These are phyloP conservation scores for Drosophila melanica DNA, from an alignment of 1,140 invertebrate species.

Conservation along the genomic window DNA sequence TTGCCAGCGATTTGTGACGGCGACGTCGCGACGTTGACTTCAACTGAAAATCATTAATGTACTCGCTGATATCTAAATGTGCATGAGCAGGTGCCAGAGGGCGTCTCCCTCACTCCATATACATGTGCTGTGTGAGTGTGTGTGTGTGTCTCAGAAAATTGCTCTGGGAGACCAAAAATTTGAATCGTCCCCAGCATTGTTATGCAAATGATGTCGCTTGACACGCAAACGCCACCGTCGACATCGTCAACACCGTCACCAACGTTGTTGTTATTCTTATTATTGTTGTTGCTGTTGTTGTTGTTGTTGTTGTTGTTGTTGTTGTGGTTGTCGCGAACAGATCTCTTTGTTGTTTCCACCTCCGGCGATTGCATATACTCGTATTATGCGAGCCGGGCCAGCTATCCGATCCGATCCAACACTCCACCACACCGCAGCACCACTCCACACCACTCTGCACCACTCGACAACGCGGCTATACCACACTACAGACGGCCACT, in stretches of 20 bases:
- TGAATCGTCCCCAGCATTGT: constrained; percentile 81
- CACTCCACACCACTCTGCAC: constrained; percentile 7
- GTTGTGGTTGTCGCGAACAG: constrained; percentile 65
- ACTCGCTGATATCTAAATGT: constrained; percentile 42
- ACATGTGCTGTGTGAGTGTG: neutral
- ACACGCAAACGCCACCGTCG: constrained; percentile 71
- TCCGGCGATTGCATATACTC: constrained; percentile 59
- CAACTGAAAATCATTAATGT: constrained; percentile 60
- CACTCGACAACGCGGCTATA: neutral
- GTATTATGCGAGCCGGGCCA: constrained; percentile 48
- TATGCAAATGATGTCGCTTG: constrained; percentile 81
- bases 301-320: constrained; percentile 8
- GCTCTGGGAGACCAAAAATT: constrained; percentile 80
- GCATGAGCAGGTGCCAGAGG: constrained; percentile 65
- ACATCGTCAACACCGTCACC: constrained; percentile 29
- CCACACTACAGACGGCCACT: constrained; percentile 8
- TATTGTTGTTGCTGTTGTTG: neutral
- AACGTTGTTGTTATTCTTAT: constrained; percentile 22
- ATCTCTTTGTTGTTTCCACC: constrained; percentile 71
- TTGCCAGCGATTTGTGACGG: constrained; percentile 53
- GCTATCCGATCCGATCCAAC: constrained; percentile 6
- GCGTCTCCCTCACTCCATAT: constrained; percentile 30
- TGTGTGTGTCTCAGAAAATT: constrained; percentile 64
- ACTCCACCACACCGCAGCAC: neutral
- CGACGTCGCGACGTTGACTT: constrained; percentile 36